These are phyloP conservation scores for Zoanthus sansibaricus DNA, from an alignment of 92 coral and sea anemone genomes.

Conservation along the genomic window DNA sequence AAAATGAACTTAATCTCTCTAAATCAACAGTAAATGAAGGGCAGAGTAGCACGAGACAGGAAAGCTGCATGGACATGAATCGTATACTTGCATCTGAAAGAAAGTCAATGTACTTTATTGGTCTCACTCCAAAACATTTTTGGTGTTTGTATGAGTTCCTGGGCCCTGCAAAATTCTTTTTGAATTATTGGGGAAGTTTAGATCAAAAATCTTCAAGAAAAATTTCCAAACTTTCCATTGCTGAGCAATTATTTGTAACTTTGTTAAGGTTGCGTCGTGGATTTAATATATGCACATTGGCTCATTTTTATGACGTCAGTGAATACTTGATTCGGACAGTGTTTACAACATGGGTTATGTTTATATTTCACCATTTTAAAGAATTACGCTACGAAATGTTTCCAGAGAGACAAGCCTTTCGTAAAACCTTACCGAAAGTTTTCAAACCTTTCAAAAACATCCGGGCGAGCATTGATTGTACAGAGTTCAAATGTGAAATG, in stretches of 20 bases:
- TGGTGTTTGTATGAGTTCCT: not conserved
- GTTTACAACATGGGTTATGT: constrained; percentile 5
- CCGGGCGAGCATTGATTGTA: constrained; percentile 22
- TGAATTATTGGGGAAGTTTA: not conserved
- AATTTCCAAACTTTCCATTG: not conserved
- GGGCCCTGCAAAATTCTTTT: not conserved
- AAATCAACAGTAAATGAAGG: too few relatives aligned
- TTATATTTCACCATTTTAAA: not conserved
- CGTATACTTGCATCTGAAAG: not conserved
- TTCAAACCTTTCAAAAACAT: constrained; percentile 24
- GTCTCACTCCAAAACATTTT: constrained; percentile 11
- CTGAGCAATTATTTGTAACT: not conserved
- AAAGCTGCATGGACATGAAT: too few relatives aligned
- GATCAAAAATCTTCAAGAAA: not conserved
- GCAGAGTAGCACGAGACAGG: too few relatives aligned
- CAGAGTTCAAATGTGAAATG: constrained; percentile 21
- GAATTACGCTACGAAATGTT: not conserved
- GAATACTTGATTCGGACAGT: not conserved
- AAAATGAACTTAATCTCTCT: too few relatives aligned
- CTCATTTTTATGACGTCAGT: not conserved
- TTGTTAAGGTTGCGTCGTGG: constrained; percentile 1
- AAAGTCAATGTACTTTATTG: not conserved
- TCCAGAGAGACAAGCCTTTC: not conserved
- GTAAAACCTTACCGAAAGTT: constrained; percentile 13
- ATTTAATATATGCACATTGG: not conserved